Evolutionary conservation across 2,113 vertebrate species (phyloP), one percentile per base, ranked within the genome.

Genomic region (Saccopteryx leptura): DNA sequence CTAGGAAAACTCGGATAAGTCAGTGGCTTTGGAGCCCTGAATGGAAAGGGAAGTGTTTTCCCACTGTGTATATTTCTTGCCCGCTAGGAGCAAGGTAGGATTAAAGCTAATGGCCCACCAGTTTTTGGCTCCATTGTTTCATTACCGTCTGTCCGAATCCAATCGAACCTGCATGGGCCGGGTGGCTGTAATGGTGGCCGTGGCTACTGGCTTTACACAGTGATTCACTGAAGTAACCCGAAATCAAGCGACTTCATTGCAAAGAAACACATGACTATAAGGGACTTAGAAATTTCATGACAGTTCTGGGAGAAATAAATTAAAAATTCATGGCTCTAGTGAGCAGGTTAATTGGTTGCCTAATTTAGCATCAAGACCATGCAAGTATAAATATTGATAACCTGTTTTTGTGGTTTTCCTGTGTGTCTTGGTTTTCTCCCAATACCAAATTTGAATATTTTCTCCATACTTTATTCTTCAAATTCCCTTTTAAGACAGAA

Each of bases 181-280:
- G 39, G 39, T 39, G 39, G 39, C 39, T 39, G 39, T 39, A 39
- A 39, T 3, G 39, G 39, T 39, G 39, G 39, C 39, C 39, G 39
- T 39, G 39, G 39, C 39, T 39, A 39, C 39, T 39, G 39, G 39
- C 39, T 39, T 39, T 39, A 39, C 39, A 80, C 46, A 88, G 71
- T 80, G n/a, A 23, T 56, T 89, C 65, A 14, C 2, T 21, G 52
- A 56, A 79, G 50, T 50, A 46, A 87, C 58, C 39, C 13, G 58
- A 91, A 85, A 50, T 94, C 83, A 71, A 9, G 61, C 26, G 21
- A 9, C 50, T 80, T 71, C 88, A 75, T 87, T 84, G 52, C 23
- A 88, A 87, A 71, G 79, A 75, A 88, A 75, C 21, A 12, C 6
- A 4, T 23, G 54, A 33, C 72, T 86, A 2, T 68, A 18, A 71